Conservation (phyloP, 2,113 vertebrate species). For the Notarius lentiginosus region DNA sequence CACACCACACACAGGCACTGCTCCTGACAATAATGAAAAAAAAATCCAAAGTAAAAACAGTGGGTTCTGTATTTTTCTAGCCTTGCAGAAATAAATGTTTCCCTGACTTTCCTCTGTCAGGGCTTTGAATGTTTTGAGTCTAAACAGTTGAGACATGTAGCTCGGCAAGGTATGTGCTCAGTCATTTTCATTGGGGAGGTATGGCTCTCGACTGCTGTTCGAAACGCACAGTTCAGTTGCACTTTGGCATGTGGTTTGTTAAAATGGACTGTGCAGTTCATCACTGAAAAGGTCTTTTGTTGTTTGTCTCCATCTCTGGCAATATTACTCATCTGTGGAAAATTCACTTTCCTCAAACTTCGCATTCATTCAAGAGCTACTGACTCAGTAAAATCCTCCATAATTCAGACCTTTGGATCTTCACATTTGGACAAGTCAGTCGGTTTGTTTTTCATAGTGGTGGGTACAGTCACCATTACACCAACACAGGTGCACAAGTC, state of each 20-base stretch:
- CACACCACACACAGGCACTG: conserved; percentile 37
- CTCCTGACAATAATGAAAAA: conserved; percentile 55
- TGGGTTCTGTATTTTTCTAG: conserved; percentile 72
- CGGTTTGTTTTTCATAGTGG: not conserved
- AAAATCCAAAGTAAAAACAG: conserved; percentile 66
- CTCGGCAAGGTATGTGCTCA: conserved; percentile 61
- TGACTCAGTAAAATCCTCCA: conserved; percentile 2
- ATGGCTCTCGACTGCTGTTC: conserved; percentile 19
- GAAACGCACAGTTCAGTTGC: conserved; percentile 21
- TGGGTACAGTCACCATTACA: not conserved
- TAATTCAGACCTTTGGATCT: conserved; percentile 4
- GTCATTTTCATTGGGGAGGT: conserved; percentile 23
- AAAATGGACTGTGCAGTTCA: conserved; percentile 11
- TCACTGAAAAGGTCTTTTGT: conserved; percentile 36
- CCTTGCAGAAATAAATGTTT: conserved; percentile 73
- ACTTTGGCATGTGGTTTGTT: not conserved
- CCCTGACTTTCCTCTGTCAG: conserved; percentile 71
- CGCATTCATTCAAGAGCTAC: conserved; percentile 21
- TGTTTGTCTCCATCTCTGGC: conserved; percentile 21
- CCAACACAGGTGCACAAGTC: conserved; percentile 21
- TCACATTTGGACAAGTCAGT: not conserved
- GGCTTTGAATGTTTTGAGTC: conserved; percentile 74
- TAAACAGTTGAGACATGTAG: conserved; percentile 66
- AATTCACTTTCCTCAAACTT: conserved; percentile 24
- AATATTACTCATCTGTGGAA: conserved; percentile 38